phyloP scores from a whole-genome alignment of 2,113 vertebrate species.

The Nothobranchius furzeri region DNA sequence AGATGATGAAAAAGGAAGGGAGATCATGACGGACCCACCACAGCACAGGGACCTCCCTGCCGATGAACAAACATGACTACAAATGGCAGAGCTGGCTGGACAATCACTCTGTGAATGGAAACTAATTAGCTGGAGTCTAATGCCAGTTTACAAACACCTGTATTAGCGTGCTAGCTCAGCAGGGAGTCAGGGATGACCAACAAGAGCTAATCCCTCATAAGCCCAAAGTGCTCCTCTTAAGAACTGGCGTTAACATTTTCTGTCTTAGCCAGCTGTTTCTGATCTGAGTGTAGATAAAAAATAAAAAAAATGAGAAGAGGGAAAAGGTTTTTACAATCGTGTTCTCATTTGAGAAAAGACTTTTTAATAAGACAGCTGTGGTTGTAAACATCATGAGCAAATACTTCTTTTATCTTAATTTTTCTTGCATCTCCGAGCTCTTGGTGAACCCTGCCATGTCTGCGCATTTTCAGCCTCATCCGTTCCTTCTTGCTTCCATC shows the following conservation, averaged over 20 bases:
- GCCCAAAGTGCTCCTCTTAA: constrained; percentile 75
- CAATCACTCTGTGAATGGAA: constrained; percentile 81
- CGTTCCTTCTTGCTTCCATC: constrained; percentile 49
- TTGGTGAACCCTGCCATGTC: constrained; percentile 13
- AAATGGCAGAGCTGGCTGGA: constrained; percentile 80
- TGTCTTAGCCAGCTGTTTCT: constrained; percentile 84
- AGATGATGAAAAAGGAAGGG: constrained; percentile 43
- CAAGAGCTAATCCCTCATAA: constrained; percentile 93
- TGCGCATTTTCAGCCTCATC: constrained; percentile 62
- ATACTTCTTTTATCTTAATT: background rate
- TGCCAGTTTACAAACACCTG: constrained; percentile 93
- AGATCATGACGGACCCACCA: constrained; percentile 86
- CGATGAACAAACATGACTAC: constrained; percentile 79
- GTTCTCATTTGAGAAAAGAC: background rate
- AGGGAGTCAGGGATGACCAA: constrained; percentile 83
- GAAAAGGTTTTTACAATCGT: background rate
- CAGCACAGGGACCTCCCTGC: constrained; percentile 84
- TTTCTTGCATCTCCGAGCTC: background rate
- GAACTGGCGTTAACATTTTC: constrained; percentile 87
- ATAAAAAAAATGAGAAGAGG: constrained; percentile 61
- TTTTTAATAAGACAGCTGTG: no score
- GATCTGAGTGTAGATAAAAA: constrained; percentile 68
- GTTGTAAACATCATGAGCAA: no score
- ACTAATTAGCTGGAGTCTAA: constrained; percentile 85
- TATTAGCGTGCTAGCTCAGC: constrained; percentile 84